Base-by-base conservation (phyloP, 2,888 invertebrate genomes). In the Pristionchus arcanus region DNA sequence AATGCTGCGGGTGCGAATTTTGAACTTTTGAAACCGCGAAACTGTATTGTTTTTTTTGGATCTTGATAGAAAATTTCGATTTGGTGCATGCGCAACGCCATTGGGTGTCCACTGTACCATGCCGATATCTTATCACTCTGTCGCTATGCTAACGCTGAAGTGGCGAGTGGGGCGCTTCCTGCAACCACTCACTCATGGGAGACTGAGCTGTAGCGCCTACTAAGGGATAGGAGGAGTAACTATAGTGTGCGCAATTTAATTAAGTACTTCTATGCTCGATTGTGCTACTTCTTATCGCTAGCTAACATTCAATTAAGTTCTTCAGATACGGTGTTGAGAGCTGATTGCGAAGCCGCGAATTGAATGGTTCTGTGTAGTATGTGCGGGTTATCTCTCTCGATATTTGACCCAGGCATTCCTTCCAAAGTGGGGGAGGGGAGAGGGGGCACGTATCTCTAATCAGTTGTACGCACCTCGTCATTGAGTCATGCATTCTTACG, bases 401-500 rank as follows among this genome's bases (percentile, higher is more conserved):
- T 63, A 63, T n/a, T n/a, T 63, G 63, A 63, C n/a, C 63, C 63
- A 63, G 25, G 2, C n/a, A 63, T 11, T n/a, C 63, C 63, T 63
- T 21, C 63, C 63, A 63, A 25, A 59, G n/a, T 42, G 42, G 42
- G 42, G 42, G 42, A 13, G 42, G 42, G 42, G 42, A 9, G 42
- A 13, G 42, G 42, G 42, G 28, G 53, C n/a, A 15, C 53, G 28
- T 81, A n/a, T 9, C 77, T 81, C 81, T 81, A 81, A 81, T 81
- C 81, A 53, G 49, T 49, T 81, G 81, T 81, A 81, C 49, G 81
- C 28, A 13, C 25, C 42, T 71, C 21, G 49, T 7, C 16, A 28
- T 13, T 87, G 25, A 81, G 42, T 68, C 88, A 68, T 49, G 31
- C 71, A n/a, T 59, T 49, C 84, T 42, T 59, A 21, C 63, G 74